Base-by-base conservation (phyloP, 2,113 vertebrate genomes). In the Entelurus aequoreus region DNA sequence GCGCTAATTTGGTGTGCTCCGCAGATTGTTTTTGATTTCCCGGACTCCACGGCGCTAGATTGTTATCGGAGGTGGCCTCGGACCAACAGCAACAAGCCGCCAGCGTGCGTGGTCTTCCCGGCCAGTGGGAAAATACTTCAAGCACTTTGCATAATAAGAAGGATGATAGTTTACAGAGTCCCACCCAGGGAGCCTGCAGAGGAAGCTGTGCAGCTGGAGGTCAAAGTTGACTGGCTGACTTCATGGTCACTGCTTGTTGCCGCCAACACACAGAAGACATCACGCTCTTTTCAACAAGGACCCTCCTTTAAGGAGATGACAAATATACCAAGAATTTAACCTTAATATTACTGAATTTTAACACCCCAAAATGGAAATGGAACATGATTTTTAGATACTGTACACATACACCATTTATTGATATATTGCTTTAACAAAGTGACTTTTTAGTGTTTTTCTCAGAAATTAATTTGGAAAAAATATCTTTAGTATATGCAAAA, bases 11-110 rank as follows among this genome's bases (percentile, higher is more conserved):
- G 68, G 65, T 60, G 74, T 75, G 75, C 79, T 79, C 72, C 40
- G 54, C 60, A 55, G 75, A 68, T 82, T 80, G 80, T 84, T 85
- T 86, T 87, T 86, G 72, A 90, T 89, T 90, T 88, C 84, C 88
- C 2, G 78, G 80, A 37, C 75, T 77, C 68, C 71, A 44, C 69
- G 74, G 66, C 71, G 63, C 21, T 60, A 85, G 86, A 83, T 88
- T 80, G 61, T 62, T 84, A 88, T 88, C 78, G 71, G 8, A 5
- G 6, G 66, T 88, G 86, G 88, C 87, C 71, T 13, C 54, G 15
- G 54, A 70, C 87, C 88, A 90, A 88, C 19, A 54, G 71, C 83
- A 90, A 87, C 86, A 90, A 89, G 80, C 77, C 51, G 6, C 28
- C 51, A 9, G 75, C 64, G 72, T 83, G 68, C 63, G 55, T 53